phyloP scores from a whole-genome alignment of 1,140 invertebrate genomes.

The Drosophila elegans region DNA sequence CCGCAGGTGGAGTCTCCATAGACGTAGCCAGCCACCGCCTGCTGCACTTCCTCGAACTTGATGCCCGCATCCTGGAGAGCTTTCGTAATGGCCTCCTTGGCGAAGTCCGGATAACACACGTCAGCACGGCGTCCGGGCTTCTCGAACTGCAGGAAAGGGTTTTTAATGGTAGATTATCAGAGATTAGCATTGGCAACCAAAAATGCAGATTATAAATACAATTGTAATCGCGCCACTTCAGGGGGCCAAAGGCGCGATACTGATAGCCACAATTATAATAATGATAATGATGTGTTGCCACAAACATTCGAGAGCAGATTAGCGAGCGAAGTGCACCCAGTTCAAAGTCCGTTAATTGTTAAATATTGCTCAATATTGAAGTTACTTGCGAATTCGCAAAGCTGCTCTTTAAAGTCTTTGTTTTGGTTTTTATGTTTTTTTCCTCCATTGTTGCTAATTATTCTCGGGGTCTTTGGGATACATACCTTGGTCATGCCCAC shows the following conservation, averaged over 20 bases:
- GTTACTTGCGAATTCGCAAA: constrained; percentile 10
- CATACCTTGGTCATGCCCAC: constrained; percentile 98
- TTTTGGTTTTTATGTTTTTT: background rate
- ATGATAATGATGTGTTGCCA: constrained; percentile 13
- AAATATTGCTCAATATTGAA: constrained; percentile 19
- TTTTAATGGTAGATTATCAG: constrained; percentile 1
- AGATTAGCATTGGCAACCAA: background rate
- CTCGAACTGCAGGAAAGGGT: constrained; percentile 82
- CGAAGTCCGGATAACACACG: constrained; percentile 97
- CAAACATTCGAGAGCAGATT: constrained; percentile 29
- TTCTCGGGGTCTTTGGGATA: background rate
- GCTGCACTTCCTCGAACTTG: constrained; percentile 92
- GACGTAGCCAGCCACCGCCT: constrained; percentile 97
- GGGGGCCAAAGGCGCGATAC: constrained; percentile 19
- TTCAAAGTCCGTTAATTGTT: constrained; percentile 66
- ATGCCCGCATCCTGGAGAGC: constrained; percentile 95
- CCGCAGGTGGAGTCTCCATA: constrained; percentile 99
- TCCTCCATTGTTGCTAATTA: background rate
- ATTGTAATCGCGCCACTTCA: constrained; percentile 52
- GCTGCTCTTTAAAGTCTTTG: constrained; percentile 19
- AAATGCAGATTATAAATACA: constrained; percentile 8
- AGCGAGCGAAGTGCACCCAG: constrained; percentile 62
- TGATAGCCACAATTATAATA: constrained; percentile 19
- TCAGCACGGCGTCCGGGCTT: constrained; percentile 93
- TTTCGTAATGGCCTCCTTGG: constrained; percentile 95